phyloP scores from a whole-genome alignment of 2,888 invertebrate genomes.

The Dorcus parallelipipedus region DNA sequence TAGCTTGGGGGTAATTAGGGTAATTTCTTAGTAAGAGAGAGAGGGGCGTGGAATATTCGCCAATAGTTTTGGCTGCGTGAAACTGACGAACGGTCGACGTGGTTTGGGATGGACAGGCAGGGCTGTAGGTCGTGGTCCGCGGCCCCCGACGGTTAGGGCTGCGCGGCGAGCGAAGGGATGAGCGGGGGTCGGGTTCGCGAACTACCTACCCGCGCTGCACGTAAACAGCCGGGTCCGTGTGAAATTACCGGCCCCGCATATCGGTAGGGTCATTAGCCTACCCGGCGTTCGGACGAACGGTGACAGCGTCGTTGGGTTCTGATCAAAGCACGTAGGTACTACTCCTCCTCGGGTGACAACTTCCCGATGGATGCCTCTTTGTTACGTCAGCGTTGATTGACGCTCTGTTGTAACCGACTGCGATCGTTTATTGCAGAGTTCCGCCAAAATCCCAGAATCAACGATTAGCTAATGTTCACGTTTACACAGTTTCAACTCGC shows the following conservation, averaged over 20 bases:
- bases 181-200: constrained; percentile 33
- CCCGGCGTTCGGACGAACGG: constrained; percentile 34
- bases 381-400: constrained; percentile 22
- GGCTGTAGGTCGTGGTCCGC: constrained; percentile 28
- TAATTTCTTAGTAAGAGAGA: background rate
- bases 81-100: constrained; percentile 19
- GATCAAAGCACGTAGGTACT: constrained; percentile 18
- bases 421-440: background rate
- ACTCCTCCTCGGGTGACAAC: constrained; percentile 15
- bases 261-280: constrained; percentile 30
- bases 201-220: constrained; percentile 33
- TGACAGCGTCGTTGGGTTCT: constrained; percentile 27
- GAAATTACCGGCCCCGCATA: constrained; percentile 37
- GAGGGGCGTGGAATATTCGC: background rate
- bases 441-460: no score
- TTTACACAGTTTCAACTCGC: no score
- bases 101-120: constrained; percentile 35
- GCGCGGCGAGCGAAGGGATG: constrained; percentile 12
- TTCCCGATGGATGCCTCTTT: constrained; percentile 18
- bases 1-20: background rate
- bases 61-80: constrained; percentile 23
- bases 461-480: no score
- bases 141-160: constrained; percentile 26
- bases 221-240: constrained; percentile 34
- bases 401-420: constrained; percentile 15